Base-by-base conservation (phyloP, 1,140 invertebrate genomes). In the Bactericera cockerelli region DNA sequence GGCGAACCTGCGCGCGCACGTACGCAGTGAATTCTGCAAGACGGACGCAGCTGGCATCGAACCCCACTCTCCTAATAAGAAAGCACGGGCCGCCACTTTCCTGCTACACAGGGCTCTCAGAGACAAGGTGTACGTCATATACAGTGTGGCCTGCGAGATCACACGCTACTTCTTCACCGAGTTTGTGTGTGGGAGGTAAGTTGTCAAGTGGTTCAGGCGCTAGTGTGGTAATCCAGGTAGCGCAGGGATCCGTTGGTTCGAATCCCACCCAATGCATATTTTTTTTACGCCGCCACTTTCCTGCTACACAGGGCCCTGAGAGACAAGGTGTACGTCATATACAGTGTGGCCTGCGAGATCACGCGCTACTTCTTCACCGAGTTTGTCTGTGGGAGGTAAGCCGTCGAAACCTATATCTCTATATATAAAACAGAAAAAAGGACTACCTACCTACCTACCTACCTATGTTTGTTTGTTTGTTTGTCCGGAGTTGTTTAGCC, bases 41-140 rank as follows among this genome's bases (percentile, higher is more conserved):
- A 59, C 57, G 31, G 56, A 61, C 14, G n/a, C n/a, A 19, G 59
- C 58, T 16, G 25, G 58, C 8, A 55, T 56, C 13, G 57, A 63
- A 54, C 39, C 55, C 2, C 77, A 53, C 77, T 80, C 63, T 70
- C 69, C 65, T 0, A 88, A 87, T 67, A 90, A 90, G 70, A 84
- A 81, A 0, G 83, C 86, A 0, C 74, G 87, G 36, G 87, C 86
- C 0, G 80, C 86, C 1, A 81, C 87, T 39, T 74, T 86, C 59
- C 67, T 92, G 2, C 69, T 90, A 10, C 86, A 89, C 67, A 75
- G 87, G 55, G 80, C 85, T 1, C 72, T 92, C 1, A 75, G 84
- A 25, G 88, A 92, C 69, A 89, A 89, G 68, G 88, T 92, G 0
- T 88, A 86, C 68, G 86, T 84, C 4, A 86, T 91, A 1, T 89